phyloP scores from a whole-genome alignment of 2,888 invertebrate genomes.

The Plagodis dolabraria region DNA sequence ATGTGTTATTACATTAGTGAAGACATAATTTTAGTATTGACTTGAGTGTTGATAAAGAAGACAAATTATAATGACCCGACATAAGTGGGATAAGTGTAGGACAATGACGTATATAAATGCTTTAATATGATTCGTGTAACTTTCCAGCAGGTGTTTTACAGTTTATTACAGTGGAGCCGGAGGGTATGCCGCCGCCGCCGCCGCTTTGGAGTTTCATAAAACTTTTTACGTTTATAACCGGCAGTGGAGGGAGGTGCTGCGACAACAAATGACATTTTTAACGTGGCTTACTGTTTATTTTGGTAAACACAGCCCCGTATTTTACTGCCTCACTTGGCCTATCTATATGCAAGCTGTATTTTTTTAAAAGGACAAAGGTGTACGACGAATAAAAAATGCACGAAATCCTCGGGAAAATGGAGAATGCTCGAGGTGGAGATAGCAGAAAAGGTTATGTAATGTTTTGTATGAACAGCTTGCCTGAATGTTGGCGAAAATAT shows the following conservation, averaged over 20 bases:
- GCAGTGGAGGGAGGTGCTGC: constrained; percentile 48
- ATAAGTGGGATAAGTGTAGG: too few relatives aligned
- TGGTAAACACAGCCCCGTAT: constrained; percentile 45
- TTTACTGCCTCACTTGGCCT: constrained; percentile 40
- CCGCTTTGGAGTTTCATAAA: constrained; percentile 62
- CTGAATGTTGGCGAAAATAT: constrained; percentile 10
- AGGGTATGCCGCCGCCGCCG: constrained; percentile 39
- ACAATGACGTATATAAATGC: constrained; percentile 42
- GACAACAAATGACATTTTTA: constrained; percentile 64
- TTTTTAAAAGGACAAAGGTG: constrained; percentile 35
- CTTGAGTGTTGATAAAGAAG: too few relatives aligned
- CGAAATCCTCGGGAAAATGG: constrained; percentile 29
- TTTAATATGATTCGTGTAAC: constrained; percentile 58
- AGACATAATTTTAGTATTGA: too few relatives aligned
- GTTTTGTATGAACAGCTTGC: constrained; percentile 22
- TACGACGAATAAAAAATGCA: constrained; percentile 39
- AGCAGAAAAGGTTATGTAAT: constrained; percentile 31
- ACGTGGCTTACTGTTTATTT: constrained; percentile 54
- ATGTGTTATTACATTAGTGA: too few relatives aligned
- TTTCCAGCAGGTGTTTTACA: constrained; percentile 61
- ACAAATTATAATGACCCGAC: too few relatives aligned
- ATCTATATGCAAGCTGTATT: constrained; percentile 39
- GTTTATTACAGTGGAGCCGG: constrained; percentile 66
- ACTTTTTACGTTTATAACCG: constrained; percentile 72
- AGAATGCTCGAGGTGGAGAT: constrained; percentile 31